phyloP scores from a whole-genome alignment of 1,140 invertebrate species.

The Drosophila obscura region DNA sequence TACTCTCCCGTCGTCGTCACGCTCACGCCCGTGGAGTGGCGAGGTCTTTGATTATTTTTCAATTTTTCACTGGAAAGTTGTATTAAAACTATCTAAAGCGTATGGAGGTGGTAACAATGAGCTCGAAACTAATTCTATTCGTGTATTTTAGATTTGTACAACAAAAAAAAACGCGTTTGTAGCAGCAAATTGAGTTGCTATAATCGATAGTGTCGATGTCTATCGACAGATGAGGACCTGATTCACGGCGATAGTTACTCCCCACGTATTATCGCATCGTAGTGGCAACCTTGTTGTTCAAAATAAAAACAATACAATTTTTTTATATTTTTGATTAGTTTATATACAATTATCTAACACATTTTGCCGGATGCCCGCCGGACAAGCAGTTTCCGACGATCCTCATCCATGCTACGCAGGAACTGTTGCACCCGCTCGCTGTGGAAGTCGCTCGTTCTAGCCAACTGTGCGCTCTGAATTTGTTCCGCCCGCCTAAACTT shows the following conservation, averaged over 20 bases:
- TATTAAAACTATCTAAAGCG: constrained; percentile 72
- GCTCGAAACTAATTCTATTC: constrained; percentile 54
- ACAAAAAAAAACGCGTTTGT: constrained; percentile 60
- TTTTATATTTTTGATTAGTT: no score
- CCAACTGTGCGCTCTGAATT: constrained; percentile 42
- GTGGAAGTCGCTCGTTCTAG: constrained; percentile 61
- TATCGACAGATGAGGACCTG: no score
- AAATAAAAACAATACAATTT: no score
- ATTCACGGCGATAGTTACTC: no score
- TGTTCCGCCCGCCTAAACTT: constrained; percentile 38
- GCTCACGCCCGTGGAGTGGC: constrained; percentile 43
- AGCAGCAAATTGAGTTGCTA: constrained; percentile 40
- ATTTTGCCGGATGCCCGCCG: constrained; percentile 37
- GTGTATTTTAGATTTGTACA: constrained; percentile 53
- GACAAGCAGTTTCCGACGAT: constrained; percentile 57
- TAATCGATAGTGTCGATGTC: no score
- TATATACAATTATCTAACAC: no score
- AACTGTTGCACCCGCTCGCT: constrained; percentile 65
- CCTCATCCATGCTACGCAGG: constrained; percentile 58
- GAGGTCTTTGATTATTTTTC: constrained; percentile 52
- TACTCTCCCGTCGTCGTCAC: constrained; percentile 41
- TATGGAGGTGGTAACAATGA: constrained; percentile 69
- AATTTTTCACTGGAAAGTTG: constrained; percentile 67
- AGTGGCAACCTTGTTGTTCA: no score
- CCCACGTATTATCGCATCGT: no score